Evolutionary conservation across 1,140 invertebrate genomes (phyloP).

Genomic region (Tetragnatha versicolor): DNA sequence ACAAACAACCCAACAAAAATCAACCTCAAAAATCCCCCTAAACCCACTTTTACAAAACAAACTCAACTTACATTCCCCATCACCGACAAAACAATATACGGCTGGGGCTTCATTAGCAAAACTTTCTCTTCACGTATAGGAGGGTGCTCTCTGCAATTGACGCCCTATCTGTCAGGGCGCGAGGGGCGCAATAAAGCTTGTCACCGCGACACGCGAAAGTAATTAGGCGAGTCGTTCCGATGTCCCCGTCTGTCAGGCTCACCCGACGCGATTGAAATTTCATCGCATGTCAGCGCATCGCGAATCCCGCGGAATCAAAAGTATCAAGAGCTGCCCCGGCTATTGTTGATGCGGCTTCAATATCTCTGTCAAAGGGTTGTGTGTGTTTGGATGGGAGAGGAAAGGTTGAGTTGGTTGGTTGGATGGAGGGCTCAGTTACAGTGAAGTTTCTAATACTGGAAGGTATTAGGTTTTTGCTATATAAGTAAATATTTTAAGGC

Average conservation of each 20-base stretch:
- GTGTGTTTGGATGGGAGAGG: not conserved
- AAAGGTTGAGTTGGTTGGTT: too few species aligned
- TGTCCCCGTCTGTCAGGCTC: conserved; percentile 23
- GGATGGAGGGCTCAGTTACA: too few species aligned
- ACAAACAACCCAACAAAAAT: too few species aligned
- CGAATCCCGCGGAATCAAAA: not conserved
- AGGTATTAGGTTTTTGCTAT: too few species aligned
- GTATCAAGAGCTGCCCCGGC: not conserved
- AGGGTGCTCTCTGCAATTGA: not conserved
- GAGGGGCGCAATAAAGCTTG: conserved; percentile 17
- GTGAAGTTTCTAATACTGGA: too few species aligned
- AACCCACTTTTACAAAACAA: too few species aligned
- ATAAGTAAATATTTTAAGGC: too few species aligned
- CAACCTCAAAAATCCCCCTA: too few species aligned
- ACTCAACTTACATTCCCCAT: too few species aligned
- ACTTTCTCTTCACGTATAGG: not conserved
- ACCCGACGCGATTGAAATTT: conserved; percentile 2
- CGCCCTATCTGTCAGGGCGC: conserved; percentile 13
- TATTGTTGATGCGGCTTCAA: too few species aligned
- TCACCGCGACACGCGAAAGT: conserved; percentile 5
- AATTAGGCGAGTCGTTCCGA: conserved; percentile 30
- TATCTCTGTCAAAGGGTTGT: too few species aligned
- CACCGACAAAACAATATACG: too few species aligned
- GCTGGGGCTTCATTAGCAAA: conserved; percentile 32
- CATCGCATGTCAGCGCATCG: not conserved